Evolutionary conservation across 2,888 invertebrate species (phyloP), one percentile per base, ranked within the genome.

Genomic region (Trichopoda pennipes): DNA sequence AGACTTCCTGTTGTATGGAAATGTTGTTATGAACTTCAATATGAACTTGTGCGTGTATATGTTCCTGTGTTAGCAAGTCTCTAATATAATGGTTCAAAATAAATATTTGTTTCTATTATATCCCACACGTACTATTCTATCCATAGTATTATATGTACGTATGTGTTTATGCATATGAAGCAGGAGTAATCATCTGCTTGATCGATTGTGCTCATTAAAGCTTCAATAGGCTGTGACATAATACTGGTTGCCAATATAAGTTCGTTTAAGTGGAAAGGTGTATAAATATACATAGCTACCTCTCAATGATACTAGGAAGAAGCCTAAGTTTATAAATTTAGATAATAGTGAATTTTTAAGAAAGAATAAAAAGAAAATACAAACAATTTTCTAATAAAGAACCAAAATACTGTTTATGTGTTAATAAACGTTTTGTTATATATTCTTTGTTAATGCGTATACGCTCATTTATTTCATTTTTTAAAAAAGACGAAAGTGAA

Each of bases 151-250:
- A 42, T 17, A 12, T 49, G 2, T 35, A 8, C 14, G 51, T 35
- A 9, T 58, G n/a, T 21, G n/a, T n/a, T n/a, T n/a, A n/a, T 7
- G 19, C 10, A 44, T 55, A 56, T 64, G 55, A 28, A 63, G 69
- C 49, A 70, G 66, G 72, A 79, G 72, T 68, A 82, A 82, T 82
- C 75, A 82, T 82, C 55, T 75, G 79, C 79, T 82, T 79, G 79
- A 79, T 72, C 82, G 72, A 72, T 63, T 80, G 56, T 79, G 70
- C 42, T 44, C 68, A 76, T 68, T 75, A 76, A 61, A 73, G 51
- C 81, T 68, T 12, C 58, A 63, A 73, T 63, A 53, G 66, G 56
- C 28, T 66, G 64, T 63, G 56, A 63, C 60, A 60, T 58, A 38
- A 61, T 72, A 69, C 56, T 53, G 38, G 56, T 21, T 55, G 55